Base-by-base conservation (phyloP, 2,888 invertebrate genomes). In the Allophyes oxyacanthae region DNA sequence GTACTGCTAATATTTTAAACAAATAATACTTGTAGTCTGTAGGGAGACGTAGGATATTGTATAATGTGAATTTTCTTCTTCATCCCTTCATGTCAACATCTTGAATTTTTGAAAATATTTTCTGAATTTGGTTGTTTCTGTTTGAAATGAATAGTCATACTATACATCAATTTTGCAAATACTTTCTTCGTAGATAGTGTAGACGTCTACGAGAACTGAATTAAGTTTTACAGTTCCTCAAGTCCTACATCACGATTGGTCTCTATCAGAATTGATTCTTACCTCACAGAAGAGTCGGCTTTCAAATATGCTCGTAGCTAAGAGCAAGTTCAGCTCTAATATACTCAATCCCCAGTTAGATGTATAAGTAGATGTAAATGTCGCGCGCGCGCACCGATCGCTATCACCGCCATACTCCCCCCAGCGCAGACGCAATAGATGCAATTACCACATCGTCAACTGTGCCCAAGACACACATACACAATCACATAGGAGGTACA, bases 371-470 rank as follows among this genome's bases (percentile, higher is more conserved):
- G 26, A 34, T 36, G 42, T 28, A 26, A 32, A n/a, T 30, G 11
- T 25, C 37, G 56, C 43, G 54, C 56, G 42, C 36, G 54, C 67
- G 67, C 61, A 51, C 41, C 45, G 58, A 54, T 56, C 42, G 25
- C 61, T 59, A 61, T 63, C 64, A 10, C 44, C 42, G 14, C 3
- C 20, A 25, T 33, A 28, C 11, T 6, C 2, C 30, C 14, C 13
- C 20, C 8, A n/a, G 14, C 11, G 6, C 14, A 8, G 34, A 43
- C 63, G 43, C 53, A 37, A 51, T 41, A 64, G 44, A 49, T 20
- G 45, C 56, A 64, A 71, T 68, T 58, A 71, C 59, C 55, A 44
- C 68, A 36, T 57, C 46, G 68, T 61, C 58, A 63, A 37, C 8
- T 49, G 59, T 67, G 51, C 43, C 46, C 37, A 20, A 33, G 28